A percentile compares a stretch with the other conserved stretches of the same genome.
phyloP scores from a whole-genome alignment of 2,113 vertebrate genomes.

The Capreolus pygargus region DNA sequence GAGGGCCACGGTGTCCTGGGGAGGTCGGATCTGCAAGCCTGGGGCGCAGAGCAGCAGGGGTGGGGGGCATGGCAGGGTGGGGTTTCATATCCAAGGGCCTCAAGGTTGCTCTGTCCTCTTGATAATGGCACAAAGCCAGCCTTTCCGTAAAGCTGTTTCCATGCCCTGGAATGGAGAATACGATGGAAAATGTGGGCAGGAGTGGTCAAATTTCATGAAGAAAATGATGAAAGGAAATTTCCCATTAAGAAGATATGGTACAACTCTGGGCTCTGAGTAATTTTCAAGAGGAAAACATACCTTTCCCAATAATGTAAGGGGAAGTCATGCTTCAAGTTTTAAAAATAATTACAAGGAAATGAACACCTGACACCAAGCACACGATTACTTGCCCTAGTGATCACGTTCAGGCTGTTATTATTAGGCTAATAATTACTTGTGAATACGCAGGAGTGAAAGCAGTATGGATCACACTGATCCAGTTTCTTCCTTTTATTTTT shows the following conservation, averaged over 20 bases:
- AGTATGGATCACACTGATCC: no score
- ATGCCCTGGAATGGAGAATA: neutral
- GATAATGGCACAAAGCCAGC: neutral
- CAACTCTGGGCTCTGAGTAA: neutral
- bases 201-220: neutral
- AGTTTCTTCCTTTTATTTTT: neutral
- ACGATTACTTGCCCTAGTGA: neutral
- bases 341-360: neutral
- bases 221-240: neutral
- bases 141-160: neutral
- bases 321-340: neutral
- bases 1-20: rapidly evolving
- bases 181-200: neutral
- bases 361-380: neutral
- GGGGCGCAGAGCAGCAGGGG: neutral
- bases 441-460: neutral
- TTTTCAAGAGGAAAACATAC: neutral
- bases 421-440: neutral
- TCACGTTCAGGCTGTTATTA: neutral
- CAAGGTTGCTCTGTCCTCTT: neutral
- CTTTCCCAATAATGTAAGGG: neutral
- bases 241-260: neutral
- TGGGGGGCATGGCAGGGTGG: rapidly evolving
- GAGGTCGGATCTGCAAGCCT: neutral
- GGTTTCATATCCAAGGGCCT: neutral